These are phyloP conservation scores for Ips typographus DNA, from an alignment of 1,140 invertebrate species.

Conservation along the genomic window DNA sequence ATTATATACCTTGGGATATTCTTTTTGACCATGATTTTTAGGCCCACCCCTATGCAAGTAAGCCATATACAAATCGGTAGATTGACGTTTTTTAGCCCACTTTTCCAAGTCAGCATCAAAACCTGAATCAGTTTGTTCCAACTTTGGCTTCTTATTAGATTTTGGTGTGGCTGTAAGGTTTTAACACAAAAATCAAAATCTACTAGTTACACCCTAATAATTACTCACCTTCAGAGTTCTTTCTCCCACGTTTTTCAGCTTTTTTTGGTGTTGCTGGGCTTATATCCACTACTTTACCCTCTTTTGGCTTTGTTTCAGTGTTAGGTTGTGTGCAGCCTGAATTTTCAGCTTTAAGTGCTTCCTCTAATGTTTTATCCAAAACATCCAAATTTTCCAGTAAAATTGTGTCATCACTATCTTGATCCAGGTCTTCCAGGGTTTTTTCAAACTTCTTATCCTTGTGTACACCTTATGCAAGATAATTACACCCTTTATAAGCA, in stretches of 20 bases:
- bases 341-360: slow-evolving; percentile 21
- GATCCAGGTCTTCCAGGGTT: slow-evolving; percentile 64
- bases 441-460: slow-evolving; percentile 69
- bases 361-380: slow-evolving; percentile 47
- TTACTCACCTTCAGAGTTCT: slow-evolving; percentile 28
- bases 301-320: neutral
- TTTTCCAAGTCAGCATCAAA: slow-evolving; percentile 61
- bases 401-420: slow-evolving; percentile 40
- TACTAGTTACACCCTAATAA: too few species aligned
- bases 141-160: slow-evolving; percentile 45
- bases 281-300: slow-evolving; percentile 1
- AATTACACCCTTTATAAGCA: neutral
- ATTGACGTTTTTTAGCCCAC: slow-evolving; percentile 64
- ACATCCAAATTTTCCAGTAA: slow-evolving; percentile 44
- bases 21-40: slow-evolving; percentile 76
- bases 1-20: slow-evolving; percentile 71
- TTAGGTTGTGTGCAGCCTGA: neutral
- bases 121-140: slow-evolving; percentile 44
- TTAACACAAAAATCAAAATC: too few species aligned
- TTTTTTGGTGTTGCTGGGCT: slow-evolving; percentile 16
- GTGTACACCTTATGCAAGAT: slow-evolving; percentile 55
- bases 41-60: slow-evolving; percentile 77
- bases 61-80: slow-evolving; percentile 65
- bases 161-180: slow-evolving; percentile 38
- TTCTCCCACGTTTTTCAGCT: slow-evolving; percentile 14